phyloP scores from a whole-genome alignment of 2,888 invertebrate genomes.

The Drosophila nr. perissopoda region DNA sequence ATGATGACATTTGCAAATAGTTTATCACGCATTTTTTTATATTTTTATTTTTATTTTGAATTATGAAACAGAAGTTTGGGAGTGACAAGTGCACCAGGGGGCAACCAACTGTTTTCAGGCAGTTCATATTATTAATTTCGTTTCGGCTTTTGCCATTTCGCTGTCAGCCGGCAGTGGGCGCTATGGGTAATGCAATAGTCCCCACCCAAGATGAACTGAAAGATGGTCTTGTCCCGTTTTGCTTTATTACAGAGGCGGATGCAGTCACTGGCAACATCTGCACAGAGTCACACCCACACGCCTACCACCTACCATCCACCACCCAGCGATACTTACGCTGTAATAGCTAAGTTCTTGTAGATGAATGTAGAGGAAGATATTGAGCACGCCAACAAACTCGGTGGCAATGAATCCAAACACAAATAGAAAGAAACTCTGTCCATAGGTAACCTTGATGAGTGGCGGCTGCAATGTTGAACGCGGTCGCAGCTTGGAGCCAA shows the following conservation, averaged over 20 bases:
- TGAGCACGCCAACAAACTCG: constrained; percentile 93
- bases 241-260: constrained; percentile 27
- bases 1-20: background rate
- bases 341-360: constrained; percentile 84
- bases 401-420: constrained; percentile 93
- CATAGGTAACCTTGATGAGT: constrained; percentile 93
- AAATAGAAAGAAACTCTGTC: constrained; percentile 94
- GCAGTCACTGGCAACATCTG: background rate
- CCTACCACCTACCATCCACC: background rate
- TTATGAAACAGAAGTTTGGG: background rate
- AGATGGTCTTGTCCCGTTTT: constrained; percentile 1
- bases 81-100: background rate
- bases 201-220: background rate
- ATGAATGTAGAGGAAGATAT: constrained; percentile 93
- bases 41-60: background rate
- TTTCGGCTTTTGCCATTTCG: background rate
- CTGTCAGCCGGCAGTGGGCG: constrained; percentile 17
- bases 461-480: constrained; percentile 92
- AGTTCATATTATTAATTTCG: background rate
- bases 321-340: constrained; percentile 76
- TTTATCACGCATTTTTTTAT: too few species aligned
- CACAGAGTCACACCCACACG: background rate
- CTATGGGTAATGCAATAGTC: constrained; percentile 13
- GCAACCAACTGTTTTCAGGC: background rate
- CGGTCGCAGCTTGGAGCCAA: constrained; percentile 93